These are phyloP conservation scores for Dusona sp. DNA, from an alignment of 2,888 invertebrate genomes.

Conservation along the genomic window DNA sequence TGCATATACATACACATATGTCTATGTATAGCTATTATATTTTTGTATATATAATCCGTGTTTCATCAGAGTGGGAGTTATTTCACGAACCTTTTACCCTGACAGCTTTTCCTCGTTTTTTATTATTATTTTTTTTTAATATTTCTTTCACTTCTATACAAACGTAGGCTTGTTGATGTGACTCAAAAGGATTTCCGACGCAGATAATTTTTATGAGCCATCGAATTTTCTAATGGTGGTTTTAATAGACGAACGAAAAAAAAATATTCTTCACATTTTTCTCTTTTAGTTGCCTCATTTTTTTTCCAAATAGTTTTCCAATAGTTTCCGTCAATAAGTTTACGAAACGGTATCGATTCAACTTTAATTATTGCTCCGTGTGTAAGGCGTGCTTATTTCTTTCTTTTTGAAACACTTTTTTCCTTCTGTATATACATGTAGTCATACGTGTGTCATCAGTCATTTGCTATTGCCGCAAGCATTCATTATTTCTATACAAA, in stretches of 20 bases:
- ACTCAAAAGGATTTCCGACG: neutral
- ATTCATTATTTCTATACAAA: slow-evolving; percentile 16
- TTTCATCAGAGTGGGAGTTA: neutral
- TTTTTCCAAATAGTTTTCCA: neutral
- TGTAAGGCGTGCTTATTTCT: neutral
- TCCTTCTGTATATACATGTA: neutral
- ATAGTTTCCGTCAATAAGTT: neutral
- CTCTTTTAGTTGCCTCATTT: neutral
- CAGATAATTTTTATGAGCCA: neutral
- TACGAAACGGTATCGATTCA: neutral
- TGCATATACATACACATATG: neutral
- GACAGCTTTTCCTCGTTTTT: slow-evolving; percentile 5
- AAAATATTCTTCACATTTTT: neutral
- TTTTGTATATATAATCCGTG: slow-evolving; percentile 25
- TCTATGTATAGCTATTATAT: neutral
- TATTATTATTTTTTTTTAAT: neutral
- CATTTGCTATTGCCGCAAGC: neutral
- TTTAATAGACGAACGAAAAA: neutral
- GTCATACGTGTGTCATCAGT: neutral
- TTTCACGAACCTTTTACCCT: slow-evolving; percentile 37
- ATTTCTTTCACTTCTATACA: neutral
- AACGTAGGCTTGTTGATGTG: neutral
- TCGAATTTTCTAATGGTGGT: neutral
- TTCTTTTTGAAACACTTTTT: neutral
- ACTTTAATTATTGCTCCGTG: neutral